Evolutionary conservation across 2,888 invertebrate genomes (phyloP).

Genomic region (Polylopha cassiicola): DNA sequence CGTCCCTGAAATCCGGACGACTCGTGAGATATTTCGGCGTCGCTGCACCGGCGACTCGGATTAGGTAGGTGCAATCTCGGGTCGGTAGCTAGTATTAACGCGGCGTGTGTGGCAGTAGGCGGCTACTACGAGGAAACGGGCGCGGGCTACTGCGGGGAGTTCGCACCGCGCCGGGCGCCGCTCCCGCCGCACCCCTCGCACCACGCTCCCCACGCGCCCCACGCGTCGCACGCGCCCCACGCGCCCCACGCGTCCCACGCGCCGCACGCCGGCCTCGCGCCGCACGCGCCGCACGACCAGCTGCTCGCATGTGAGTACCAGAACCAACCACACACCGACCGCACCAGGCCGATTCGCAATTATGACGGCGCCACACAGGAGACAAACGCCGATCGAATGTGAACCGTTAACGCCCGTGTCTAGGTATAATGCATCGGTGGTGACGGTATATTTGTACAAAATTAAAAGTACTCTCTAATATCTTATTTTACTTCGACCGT

Average conservation of each 20-base stretch:
- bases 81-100: slow-evolving; percentile 37
- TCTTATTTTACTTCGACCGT: too few species aligned
- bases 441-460: too few species aligned
- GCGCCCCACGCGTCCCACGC: slow-evolving; percentile 29
- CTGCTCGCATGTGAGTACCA: slow-evolving; percentile 61
- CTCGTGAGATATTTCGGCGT: too few species aligned
- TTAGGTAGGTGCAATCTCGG: slow-evolving; percentile 53
- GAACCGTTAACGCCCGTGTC: too few species aligned
- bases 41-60: slow-evolving; percentile 23
- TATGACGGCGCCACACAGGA: slow-evolving; percentile 19
- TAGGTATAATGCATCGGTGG: too few species aligned
- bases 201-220: slow-evolving; percentile 44
- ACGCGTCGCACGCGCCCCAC: slow-evolving; percentile 33
- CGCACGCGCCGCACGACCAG: slow-evolving; percentile 41
- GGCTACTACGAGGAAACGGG: slow-evolving; percentile 70
- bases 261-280: slow-evolving; percentile 29
- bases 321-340: slow-evolving; percentile 21
- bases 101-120: slow-evolving; percentile 73
- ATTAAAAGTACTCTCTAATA: too few species aligned
- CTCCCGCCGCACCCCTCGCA: slow-evolving; percentile 32
- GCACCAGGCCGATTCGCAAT: slow-evolving; percentile 13
- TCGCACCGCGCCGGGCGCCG: slow-evolving; percentile 53
- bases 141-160: slow-evolving; percentile 59
- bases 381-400: too few species aligned
- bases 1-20: too few species aligned